A percentile compares a stretch with the other conserved stretches of the same genome.
Evolutionary conservation across 1,140 invertebrate species (phyloP).

Genomic region (Heliconius hewitsoni): DNA sequence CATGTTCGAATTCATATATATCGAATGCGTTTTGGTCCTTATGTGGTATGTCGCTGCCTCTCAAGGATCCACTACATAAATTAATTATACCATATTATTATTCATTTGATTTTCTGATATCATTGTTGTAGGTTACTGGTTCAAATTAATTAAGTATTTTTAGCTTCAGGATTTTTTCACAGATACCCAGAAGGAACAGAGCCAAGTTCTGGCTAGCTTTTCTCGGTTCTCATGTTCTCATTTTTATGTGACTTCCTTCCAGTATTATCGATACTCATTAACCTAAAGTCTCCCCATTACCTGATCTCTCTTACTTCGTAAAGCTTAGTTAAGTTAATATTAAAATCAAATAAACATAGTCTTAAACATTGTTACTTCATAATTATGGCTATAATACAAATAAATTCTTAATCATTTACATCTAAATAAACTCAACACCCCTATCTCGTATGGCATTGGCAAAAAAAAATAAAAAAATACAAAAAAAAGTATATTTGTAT

Average conservation of each 20-base stretch:
- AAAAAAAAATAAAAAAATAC: not conserved
- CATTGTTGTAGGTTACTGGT: not conserved
- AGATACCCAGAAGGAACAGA: too few relatives aligned
- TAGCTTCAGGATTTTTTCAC: too few relatives aligned
- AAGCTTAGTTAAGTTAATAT: too few relatives aligned
- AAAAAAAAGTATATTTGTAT: not conserved
- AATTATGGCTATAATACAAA: not conserved
- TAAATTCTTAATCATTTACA: not conserved
- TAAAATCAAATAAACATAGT: too few relatives aligned
- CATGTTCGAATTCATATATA: too few relatives aligned
- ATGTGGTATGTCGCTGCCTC: slow-evolving; percentile 1
- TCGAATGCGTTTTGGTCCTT: slow-evolving; percentile 22
- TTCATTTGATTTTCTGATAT: slow-evolving; percentile 5
- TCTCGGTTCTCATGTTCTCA: too few relatives aligned
- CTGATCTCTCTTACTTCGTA: too few relatives aligned
- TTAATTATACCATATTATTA: slow-evolving; percentile 10
- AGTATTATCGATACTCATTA: too few relatives aligned
- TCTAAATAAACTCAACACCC: not conserved
- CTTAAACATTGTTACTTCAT: not conserved
- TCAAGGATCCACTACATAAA: not conserved
- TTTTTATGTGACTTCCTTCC: too few relatives aligned
- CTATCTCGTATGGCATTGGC: not conserved
- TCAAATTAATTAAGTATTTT: not conserved
- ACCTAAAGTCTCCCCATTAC: too few relatives aligned
- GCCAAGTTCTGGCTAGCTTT: too few relatives aligned